These are phyloP conservation scores for Tympanoctomys barrerae DNA, from an alignment of 2,797 vertebrate genomes.

Conservation along the genomic window DNA sequence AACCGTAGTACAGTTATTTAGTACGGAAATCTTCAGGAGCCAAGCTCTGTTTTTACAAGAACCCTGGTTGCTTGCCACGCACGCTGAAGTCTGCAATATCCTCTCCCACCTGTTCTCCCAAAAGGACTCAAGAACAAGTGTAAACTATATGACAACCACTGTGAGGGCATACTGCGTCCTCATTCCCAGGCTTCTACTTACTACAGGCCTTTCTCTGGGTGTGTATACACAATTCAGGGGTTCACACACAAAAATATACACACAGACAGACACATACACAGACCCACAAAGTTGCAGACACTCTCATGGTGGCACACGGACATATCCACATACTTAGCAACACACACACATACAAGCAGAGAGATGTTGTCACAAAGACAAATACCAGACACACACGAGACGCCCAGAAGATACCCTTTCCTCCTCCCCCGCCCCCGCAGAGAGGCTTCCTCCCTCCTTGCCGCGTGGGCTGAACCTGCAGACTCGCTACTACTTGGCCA, in stretches of 20 bases:
- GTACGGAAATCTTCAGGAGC: too few relatives aligned
- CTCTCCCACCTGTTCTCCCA: background rate
- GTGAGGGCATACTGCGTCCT: background rate
- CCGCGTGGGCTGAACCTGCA: background rate
- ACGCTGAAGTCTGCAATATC: background rate
- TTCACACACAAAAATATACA: background rate
- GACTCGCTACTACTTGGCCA: background rate
- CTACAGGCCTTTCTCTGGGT: background rate
- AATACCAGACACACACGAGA: background rate
- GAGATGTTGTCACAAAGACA: background rate
- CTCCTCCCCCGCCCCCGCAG: background rate
- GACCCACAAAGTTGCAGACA: background rate
- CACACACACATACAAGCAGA: too few relatives aligned
- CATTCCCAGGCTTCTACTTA: too few relatives aligned
- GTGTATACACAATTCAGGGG: background rate
- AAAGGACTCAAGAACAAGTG: background rate
- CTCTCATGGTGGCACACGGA: accelerated
- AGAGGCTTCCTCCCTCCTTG: too few relatives aligned
- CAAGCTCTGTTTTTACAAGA: background rate
- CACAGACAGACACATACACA: background rate
- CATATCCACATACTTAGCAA: accelerated
- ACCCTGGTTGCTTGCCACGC: background rate
- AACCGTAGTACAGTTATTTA: too few relatives aligned
- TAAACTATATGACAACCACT: too few relatives aligned
- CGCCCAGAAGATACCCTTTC: background rate